A percentile compares a stretch with the other conserved stretches of the same genome.
These are phyloP conservation scores for Sardinella longiceps DNA, from an alignment of 2,797 vertebrate species.

Conservation along the genomic window DNA sequence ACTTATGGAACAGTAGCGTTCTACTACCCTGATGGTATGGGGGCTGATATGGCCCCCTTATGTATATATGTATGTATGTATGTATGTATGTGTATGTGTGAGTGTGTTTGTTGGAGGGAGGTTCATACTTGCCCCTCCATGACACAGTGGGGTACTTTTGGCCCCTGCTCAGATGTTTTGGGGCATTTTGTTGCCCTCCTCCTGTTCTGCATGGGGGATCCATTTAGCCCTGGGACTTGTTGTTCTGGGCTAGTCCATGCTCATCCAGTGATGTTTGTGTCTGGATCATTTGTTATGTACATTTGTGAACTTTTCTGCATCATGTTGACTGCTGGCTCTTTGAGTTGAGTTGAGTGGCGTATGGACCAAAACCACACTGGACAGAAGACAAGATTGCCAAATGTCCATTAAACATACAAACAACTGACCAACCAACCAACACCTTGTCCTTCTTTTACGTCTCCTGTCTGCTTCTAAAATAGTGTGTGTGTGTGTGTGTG, in stretches of 20 bases:
- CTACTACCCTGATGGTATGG: background rate
- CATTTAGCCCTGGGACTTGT: background rate
- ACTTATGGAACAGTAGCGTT: no score
- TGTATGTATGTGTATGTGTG: background rate
- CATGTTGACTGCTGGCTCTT: conserved; percentile 15
- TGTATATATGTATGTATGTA: background rate
- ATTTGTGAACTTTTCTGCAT: conserved; percentile 34
- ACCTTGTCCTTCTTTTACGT: no score
- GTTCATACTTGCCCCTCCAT: background rate
- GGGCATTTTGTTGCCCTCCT: background rate
- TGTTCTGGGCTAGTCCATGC: background rate
- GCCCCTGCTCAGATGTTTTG: background rate
- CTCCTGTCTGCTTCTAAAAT: no score
- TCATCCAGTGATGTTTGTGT: conserved; percentile 5
- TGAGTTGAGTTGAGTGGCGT: conserved; percentile 22
- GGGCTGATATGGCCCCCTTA: background rate
- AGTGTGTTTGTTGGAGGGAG: background rate
- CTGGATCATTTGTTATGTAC: no score
- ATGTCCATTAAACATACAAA: conserved; percentile 37
- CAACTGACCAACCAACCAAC: background rate
- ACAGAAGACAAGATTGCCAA: conserved; percentile 4
- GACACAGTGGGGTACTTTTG: background rate
- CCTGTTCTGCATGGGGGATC: background rate
- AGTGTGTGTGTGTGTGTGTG: no score
- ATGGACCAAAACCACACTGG: conserved; percentile 47